Conservation (phyloP, 2,888 invertebrate genomes). For the Daptonema setosum region DNA sequence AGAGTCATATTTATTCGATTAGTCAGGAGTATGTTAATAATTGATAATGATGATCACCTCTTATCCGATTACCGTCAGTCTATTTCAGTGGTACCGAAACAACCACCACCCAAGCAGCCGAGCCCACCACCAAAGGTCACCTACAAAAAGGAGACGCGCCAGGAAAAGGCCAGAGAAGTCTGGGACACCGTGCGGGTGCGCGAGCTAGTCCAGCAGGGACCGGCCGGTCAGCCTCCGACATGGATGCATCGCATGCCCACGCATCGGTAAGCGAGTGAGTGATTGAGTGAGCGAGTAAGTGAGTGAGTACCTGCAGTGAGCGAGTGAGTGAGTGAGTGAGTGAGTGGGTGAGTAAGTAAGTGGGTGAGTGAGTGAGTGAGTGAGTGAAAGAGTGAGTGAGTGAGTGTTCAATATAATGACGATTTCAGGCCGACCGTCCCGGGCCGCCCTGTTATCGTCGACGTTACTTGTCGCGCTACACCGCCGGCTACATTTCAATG, state of each 20-base stretch:
- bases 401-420: too few relatives aligned
- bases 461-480: background rate
- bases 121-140: background rate
- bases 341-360: too few relatives aligned
- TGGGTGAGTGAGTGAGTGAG: too few relatives aligned
- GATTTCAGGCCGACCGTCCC: background rate
- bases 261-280: too few relatives aligned
- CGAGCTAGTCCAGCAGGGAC: background rate
- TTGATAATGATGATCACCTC: too few relatives aligned
- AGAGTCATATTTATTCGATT: too few relatives aligned
- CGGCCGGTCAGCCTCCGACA: background rate
- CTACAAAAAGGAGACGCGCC: background rate
- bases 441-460: background rate
- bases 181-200: background rate
- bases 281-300: too few relatives aligned
- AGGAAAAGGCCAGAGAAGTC: background rate
- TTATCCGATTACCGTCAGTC: too few relatives aligned
- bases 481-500: background rate
- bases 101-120: background rate
- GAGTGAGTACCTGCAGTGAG: too few relatives aligned
- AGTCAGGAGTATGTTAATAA: too few relatives aligned
- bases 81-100: background rate
- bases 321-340: too few relatives aligned
- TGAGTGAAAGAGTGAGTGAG: too few relatives aligned
- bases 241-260: background rate